Conservation (phyloP, 2,113 vertebrate genomes). For the Pseudonaja textilis region DNA sequence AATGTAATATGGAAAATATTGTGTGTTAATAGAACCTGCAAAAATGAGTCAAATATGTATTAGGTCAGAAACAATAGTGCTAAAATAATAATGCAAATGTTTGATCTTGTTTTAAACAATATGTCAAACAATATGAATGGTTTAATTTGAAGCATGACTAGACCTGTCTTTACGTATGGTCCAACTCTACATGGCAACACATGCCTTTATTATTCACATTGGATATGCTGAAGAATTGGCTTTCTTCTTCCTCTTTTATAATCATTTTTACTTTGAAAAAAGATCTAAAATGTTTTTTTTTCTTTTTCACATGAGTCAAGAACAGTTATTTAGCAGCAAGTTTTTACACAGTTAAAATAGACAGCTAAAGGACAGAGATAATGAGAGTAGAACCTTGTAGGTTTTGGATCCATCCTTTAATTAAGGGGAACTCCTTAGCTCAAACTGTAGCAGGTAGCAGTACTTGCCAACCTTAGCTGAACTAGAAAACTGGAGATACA, state of each 20-base stretch:
- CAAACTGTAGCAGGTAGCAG: neutral
- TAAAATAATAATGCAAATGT: rapidly evolving
- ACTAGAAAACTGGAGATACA: neutral
- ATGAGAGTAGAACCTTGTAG: neutral
- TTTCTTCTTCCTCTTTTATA: slow-evolving; percentile 6
- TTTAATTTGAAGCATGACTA: rapidly evolving
- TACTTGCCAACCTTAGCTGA: neutral
- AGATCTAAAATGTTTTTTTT: neutral
- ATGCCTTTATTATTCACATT: slow-evolving; percentile 34
- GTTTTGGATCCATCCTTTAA: neutral
- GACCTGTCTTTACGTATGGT: neutral
- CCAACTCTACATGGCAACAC: neutral
- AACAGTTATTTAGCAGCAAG: neutral
- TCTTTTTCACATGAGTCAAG: neutral
- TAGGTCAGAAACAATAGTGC: rapidly evolving
- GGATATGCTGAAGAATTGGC: slow-evolving; percentile 20
- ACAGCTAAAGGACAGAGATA: neutral
- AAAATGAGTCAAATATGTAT: neutral
- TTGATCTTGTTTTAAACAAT: neutral
- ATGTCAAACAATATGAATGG: neutral
- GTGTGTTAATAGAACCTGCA: neutral
- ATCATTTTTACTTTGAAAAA: neutral
- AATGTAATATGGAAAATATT: neutral
- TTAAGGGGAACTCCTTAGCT: neutral
- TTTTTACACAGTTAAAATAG: slow-evolving; percentile 2